Base-by-base conservation (phyloP, 2,113 vertebrate species). In the Uropsilus gracilis region DNA sequence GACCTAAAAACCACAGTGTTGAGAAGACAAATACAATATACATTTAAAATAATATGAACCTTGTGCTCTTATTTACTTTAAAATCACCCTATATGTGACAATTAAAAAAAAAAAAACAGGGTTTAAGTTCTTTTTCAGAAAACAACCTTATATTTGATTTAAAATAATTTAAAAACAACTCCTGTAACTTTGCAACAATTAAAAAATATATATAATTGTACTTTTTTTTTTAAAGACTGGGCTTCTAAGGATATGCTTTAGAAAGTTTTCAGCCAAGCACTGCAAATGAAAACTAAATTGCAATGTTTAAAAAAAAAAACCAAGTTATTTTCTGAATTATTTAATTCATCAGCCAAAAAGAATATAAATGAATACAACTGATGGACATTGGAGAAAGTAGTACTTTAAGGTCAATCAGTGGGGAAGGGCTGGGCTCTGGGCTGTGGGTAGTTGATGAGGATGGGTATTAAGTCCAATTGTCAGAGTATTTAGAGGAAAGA, bases 11-110 rank as follows among this genome's bases (percentile, higher is more conserved):
- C 98, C 98, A 98, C 98, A 98, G 98, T 95, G 96, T 97, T 96
- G 97, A 97, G 98, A 98, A 98, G 98, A 98, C 98, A 99, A 98
- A 98, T 98, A 98, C 98, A 99, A 99, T 98, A 98, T 98, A 98
- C 98, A 98, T 98, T 98, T 98, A 98, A 98, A 98, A 98, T 98
- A 98, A 98, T 98, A 98, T 98, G 97, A 98, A 98, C 98, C 98
- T 98, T 98, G 98, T 98, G 97, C 98, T 98, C 97, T 95, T 98
- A 97, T 98, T 98, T 98, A 98, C 98, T 97, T 98, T 97, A 94
- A 98, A 98, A 98, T 98, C 97, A 97, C 96, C 96, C 96, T 98
- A 94, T 93, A 98, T 98, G 96, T 97, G 98, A 98, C 98, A 98
- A 98, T 98, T 97, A 97, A 97, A 98, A 95, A 97, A 81, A 89